These are phyloP conservation scores for Tupiocoris notatus DNA, from an alignment of 2,888 invertebrate genomes.

Conservation along the genomic window DNA sequence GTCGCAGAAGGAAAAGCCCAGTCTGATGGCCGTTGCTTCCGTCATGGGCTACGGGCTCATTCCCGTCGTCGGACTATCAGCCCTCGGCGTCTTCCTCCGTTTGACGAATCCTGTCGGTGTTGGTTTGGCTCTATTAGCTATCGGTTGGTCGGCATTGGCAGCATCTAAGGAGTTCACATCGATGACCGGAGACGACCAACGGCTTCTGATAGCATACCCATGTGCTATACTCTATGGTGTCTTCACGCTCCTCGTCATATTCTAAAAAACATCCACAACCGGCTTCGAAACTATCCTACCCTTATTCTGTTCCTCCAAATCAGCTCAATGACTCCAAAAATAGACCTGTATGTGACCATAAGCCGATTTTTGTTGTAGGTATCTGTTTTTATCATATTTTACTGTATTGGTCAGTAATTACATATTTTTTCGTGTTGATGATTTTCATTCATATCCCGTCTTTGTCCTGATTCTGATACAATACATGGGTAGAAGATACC, in stretches of 20 bases:
- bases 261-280: constrained; percentile 62
- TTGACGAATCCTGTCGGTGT: constrained; percentile 71
- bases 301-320: too few relatives aligned
- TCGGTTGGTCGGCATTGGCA: constrained; percentile 87
- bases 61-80: constrained; percentile 85
- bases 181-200: constrained; percentile 80
- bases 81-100: constrained; percentile 72
- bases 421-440: too few relatives aligned
- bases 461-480: too few relatives aligned
- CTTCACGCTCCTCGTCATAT: constrained; percentile 87
- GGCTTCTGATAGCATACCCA: constrained; percentile 85
- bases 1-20: constrained; percentile 69
- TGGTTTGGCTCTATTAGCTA: constrained; percentile 65
- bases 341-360: too few relatives aligned
- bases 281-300: too few relatives aligned
- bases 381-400: too few relatives aligned
- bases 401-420: too few relatives aligned
- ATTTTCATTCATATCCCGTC: too few relatives aligned
- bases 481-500: too few relatives aligned
- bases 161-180: constrained; percentile 90
- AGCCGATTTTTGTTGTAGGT: too few relatives aligned
- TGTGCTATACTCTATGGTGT: constrained; percentile 90
- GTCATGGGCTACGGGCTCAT: constrained; percentile 90
- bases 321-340: too few relatives aligned
- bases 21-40: constrained; percentile 76